Evolutionary conservation across 2,113 vertebrate genomes (phyloP).

Genomic region (Acrocephalus arundinaceus): DNA sequence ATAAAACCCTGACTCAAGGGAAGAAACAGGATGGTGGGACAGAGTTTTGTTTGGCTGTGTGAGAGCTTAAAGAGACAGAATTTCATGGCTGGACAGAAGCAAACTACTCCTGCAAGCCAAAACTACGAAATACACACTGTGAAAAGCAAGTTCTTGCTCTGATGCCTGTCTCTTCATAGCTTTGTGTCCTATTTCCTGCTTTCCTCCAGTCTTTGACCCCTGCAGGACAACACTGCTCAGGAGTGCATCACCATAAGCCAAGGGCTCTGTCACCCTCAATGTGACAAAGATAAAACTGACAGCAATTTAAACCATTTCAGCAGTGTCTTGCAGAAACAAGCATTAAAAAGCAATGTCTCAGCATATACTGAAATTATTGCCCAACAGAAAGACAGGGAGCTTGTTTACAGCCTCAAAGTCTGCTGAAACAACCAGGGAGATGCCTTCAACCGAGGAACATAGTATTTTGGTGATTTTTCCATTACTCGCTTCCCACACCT

Average conservation of each 20-base stretch:
- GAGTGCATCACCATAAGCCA: accelerated
- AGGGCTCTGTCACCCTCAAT: not conserved
- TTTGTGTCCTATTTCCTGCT: not conserved
- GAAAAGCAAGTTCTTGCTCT: not conserved
- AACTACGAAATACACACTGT: not conserved
- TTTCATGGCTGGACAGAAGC: not conserved
- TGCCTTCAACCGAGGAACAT: not conserved
- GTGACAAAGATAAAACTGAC: not conserved
- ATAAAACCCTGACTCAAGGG: not conserved
- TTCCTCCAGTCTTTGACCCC: not conserved
- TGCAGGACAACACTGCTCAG: not conserved
- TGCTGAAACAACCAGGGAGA: not conserved
- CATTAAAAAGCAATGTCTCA: not conserved
- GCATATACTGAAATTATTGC: not conserved
- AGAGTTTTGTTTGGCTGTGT: not conserved
- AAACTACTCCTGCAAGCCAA: not conserved
- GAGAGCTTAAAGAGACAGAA: not conserved
- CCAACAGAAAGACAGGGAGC: not conserved
- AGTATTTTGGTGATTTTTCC: not conserved
- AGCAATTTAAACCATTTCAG: not conserved
- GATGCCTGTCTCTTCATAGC: not conserved
- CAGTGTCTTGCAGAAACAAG: not conserved
- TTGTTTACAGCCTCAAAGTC: not conserved
- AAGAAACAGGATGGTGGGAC: not conserved
- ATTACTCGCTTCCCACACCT: not conserved